Evolutionary conservation across 2,113 vertebrate species (phyloP), one percentile per base, ranked within the genome.

Genomic region (Oxyura jamaicensis): DNA sequence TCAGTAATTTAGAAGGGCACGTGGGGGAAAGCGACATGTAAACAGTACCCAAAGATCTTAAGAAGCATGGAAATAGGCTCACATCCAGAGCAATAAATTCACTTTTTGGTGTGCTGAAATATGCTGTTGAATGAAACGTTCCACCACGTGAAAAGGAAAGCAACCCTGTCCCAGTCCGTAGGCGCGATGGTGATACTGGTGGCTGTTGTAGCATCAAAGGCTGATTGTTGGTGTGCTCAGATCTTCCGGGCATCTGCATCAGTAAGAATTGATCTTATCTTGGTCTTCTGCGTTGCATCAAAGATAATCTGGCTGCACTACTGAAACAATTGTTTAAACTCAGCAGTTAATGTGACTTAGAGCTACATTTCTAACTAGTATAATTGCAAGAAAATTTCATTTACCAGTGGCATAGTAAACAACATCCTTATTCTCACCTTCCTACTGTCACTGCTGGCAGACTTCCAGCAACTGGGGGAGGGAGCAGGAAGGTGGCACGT

Each of bases 201-300:
- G 71, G 42, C 81, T 88, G 31, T 19, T 77, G 29, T 46, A 85
- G 69, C 68, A 86, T 84, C 62, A 41, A 83, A 85, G 66, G 58
- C 21, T 87, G 82, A 87, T 72, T 93, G 76, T 81, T 2, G 4
- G n/a, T 18, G 21, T 4, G 3, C 63, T 90, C 79, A 75, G 36
- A 53, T 89, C 91, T 82, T 69, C 53, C 62, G 66, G 87, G 67
- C 78, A 71, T 91, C 53, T 76, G 58, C 74, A 91, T 90, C 58
- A 6, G 79, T 90, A 82, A 26, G 58, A 62, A 52, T 62, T 90
- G 82, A 87, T 94, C 60, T 91, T 94, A 89, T 88, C 88, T 94
- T 0, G 0, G 25, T 83, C 25, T 87, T 50, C 42, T 72, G 62
- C n/a, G 23, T 16, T 58, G 14, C 87, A 71, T 86, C 62, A 58